Evolutionary conservation across 1,140 invertebrate species (phyloP), one percentile per base, ranked within the genome.

Genomic region (Macrostomum lignano): DNA sequence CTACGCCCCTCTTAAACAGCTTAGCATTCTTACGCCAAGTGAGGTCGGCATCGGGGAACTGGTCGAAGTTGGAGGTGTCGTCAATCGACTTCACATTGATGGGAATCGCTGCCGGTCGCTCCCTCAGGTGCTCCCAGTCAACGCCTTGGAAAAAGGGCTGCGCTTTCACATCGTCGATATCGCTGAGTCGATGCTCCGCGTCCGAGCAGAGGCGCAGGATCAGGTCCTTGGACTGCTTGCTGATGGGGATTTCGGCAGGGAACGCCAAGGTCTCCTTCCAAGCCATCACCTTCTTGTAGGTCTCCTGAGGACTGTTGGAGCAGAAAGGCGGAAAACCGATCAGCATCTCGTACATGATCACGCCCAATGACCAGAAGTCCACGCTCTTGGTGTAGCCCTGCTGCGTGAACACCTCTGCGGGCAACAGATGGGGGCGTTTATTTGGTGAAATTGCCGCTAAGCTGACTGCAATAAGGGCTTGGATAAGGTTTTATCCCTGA

Each of bases 331-430:
- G 88, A 61, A 94, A 96, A 25, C 72, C 86, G 61, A 98, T 96
- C 34, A 98, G 65, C 91, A 98, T 98, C 65, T 98, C 91, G 59
- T 94, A 98, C 88, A 98, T 96, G 42, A 96, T 96, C 28, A 98
- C 88, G 25, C 91, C 91, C 29, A 98, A 63, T 33, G 81, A 91
- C 91, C 88, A 98, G 76, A 84, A 98, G 61, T 98, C 91, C 49
- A 86, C 94, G 31, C 78, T 72, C 22, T 76, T 72, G 2, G 74
- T 79, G 55, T 98, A 98, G 33, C 91, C 91, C 17, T 79, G 88
- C 61, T 93, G 82, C 44, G 88, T 68, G 59, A 94, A 67, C 25
- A 93, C 82, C 64, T 79, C 75, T 6, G n/a, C n/a, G n/a, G n/a
- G n/a, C n/a, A n/a, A n/a, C n/a, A n/a, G n/a, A n/a, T n/a, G n/a